Percentiles rank a stretch among this genome's conserved stretches.
Evolutionary conservation across 2,113 vertebrate genomes (phyloP).

Genomic region (Sturnus vulgaris): DNA sequence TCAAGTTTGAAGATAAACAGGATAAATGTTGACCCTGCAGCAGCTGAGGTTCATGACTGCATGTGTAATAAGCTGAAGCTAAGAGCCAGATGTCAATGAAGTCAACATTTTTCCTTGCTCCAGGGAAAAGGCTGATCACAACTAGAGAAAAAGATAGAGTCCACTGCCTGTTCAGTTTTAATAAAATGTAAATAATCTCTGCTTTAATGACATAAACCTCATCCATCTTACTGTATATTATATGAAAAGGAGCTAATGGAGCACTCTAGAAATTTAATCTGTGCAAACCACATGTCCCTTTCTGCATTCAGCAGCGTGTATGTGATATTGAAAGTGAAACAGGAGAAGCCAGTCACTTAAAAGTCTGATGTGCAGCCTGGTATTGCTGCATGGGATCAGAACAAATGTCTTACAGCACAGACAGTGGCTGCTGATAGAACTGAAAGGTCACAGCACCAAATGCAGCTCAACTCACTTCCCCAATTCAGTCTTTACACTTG

Average conservation of each 20-base stretch:
- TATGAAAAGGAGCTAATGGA: not conserved
- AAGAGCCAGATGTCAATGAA: constrained; percentile 8
- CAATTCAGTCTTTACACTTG: not conserved
- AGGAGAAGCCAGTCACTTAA: not conserved
- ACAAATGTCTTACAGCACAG: not conserved
- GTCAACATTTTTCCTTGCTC: not conserved
- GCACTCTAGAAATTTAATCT: not conserved
- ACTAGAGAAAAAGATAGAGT: not conserved
- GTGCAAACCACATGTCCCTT: not conserved
- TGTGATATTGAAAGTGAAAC: not conserved
- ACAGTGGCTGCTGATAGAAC: not conserved
- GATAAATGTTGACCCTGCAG: not conserved
- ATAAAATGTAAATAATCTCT: not conserved
- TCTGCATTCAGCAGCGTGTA: not conserved
- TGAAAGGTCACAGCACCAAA: not conserved
- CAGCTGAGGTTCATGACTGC: not conserved
- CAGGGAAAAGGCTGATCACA: not conserved
- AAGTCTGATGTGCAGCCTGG: not conserved
- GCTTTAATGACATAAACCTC: not conserved
- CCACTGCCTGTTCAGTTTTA: not conserved
- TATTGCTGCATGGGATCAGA: not conserved
- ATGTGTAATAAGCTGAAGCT: constrained; percentile 2
- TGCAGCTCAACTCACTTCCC: not conserved
- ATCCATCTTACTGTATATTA: not conserved
- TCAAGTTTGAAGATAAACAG: not conserved